A percentile compares a stretch with the other conserved stretches of the same genome.
phyloP scores from a whole-genome alignment of 2,113 vertebrate genomes.

The Chinchilla lanigera region DNA sequence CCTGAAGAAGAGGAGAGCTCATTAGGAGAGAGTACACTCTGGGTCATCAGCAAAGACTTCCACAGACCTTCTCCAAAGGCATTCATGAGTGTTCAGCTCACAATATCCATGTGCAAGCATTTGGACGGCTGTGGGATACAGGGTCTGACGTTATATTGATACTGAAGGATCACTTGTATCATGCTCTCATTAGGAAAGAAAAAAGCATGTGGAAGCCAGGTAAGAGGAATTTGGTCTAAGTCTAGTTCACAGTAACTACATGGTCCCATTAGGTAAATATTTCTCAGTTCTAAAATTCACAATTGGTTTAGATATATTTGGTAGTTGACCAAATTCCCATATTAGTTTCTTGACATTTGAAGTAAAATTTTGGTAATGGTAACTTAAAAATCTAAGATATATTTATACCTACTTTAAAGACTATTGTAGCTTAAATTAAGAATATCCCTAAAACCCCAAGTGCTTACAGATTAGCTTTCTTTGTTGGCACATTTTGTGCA shows the following conservation, averaged over 20 bases:
- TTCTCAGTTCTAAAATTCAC: neutral
- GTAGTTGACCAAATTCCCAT: neutral
- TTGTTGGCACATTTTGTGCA: neutral
- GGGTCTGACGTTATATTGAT: neutral
- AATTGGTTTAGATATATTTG: neutral
- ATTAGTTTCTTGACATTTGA: neutral
- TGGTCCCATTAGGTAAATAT: neutral
- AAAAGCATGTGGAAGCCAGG: neutral
- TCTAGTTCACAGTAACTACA: neutral
- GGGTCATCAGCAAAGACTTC: neutral
- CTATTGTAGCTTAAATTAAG: neutral
- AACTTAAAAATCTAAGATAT: neutral
- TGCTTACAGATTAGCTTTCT: neutral
- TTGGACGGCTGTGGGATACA: neutral
- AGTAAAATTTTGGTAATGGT: neutral
- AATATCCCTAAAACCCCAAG: neutral
- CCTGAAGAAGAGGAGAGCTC: neutral
- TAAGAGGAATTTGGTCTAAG: neutral
- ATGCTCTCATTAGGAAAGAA: neutral
- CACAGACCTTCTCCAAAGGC: neutral
- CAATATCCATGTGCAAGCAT: neutral
- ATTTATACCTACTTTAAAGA: neutral
- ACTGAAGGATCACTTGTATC: neutral
- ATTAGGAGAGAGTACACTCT: neutral
- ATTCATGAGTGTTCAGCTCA: neutral